Percentiles rank a stretch among this genome's conserved stretches.
Evolutionary conservation across 2,888 invertebrate genomes (phyloP).

Genomic region (Dendrolimus pini): DNA sequence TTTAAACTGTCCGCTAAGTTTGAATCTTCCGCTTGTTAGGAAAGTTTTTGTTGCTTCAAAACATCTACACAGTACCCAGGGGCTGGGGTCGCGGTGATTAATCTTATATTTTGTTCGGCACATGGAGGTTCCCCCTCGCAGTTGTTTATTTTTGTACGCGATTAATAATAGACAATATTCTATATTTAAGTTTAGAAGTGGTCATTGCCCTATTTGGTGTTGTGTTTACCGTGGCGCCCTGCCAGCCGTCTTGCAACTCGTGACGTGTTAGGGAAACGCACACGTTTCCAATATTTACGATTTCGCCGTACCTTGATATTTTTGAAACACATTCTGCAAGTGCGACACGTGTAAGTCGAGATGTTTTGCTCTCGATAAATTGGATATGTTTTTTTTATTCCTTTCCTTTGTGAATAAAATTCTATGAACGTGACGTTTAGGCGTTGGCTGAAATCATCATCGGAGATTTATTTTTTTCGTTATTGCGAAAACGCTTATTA

Average conservation of each 20-base stretch:
- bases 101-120: slow-evolving; percentile 47
- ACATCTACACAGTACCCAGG: slow-evolving; percentile 7
- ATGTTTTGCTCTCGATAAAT: background rate
- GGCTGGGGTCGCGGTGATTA: slow-evolving; percentile 33
- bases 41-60: background rate
- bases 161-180: slow-evolving; percentile 60
- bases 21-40: background rate
- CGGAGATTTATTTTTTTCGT: too few species aligned
- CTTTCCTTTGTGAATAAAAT: too few species aligned
- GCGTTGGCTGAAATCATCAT: too few species aligned
- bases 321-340: background rate
- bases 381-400: background rate
- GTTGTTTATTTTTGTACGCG: slow-evolving; percentile 52
- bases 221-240: slow-evolving; percentile 63
- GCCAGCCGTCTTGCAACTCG: slow-evolving; percentile 41
- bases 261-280: slow-evolving; percentile 11
- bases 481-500: too few species aligned
- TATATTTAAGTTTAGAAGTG: slow-evolving; percentile 58
- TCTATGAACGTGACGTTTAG: too few species aligned
- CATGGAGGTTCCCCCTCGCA: slow-evolving; percentile 53
- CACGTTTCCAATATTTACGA: background rate
- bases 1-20: background rate
- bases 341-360: background rate
- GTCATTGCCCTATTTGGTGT: slow-evolving; percentile 73
- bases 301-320: background rate